Base-by-base conservation (phyloP, 2,113 vertebrate species). In the Antigone vipio region DNA sequence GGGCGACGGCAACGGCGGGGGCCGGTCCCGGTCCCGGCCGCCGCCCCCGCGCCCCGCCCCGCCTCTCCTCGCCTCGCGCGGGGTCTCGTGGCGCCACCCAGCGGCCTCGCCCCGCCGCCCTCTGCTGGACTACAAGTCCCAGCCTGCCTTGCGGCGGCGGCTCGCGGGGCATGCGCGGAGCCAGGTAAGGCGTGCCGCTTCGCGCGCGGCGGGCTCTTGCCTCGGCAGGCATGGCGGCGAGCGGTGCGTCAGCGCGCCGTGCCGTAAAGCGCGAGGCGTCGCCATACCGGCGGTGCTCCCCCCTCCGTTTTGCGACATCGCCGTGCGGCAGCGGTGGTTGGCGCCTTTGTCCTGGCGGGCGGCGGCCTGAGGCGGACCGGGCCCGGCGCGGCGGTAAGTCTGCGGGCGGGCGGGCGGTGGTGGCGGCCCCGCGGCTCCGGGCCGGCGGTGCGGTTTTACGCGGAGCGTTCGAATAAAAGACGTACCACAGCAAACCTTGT, bases 301-400 rank as follows among this genome's bases (percentile, higher is more conserved):
- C 10, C 2, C 50, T 5, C 15, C 8, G 5, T 26, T 79, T 95
- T 92, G 69, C 92, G 92, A 81, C 93, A 12, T 56, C 20, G 80
- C 89, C 56, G 87, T 71, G 44, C 67, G 42, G 90, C 47, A 79
- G 84, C 15, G 53, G 88, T 49, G 68, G 76, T 88, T 91, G 90
- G 92, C 88, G 96, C 88, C 96, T 95, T 96, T 96, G 96, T 96
- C 85, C 96, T 89, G 94, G 84, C 90, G 90, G 52, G 86, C 62
- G 67, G 86, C 69, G 89, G 95, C 89, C 83, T 69, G 60, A 66
- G 71, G 71, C 42, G 75, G n/a, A 19, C n/a, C 58, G 90, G 67
- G n/a, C 9, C 38, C 45, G 89, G 73, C 24, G 67, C 24, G 64
- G 78, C 85, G 91, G 95, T 95, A 56, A 92, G 95, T 93, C 47